Evolutionary conservation across 2,797 vertebrate species (phyloP).

Genomic region (Discoglossus pictus): DNA sequence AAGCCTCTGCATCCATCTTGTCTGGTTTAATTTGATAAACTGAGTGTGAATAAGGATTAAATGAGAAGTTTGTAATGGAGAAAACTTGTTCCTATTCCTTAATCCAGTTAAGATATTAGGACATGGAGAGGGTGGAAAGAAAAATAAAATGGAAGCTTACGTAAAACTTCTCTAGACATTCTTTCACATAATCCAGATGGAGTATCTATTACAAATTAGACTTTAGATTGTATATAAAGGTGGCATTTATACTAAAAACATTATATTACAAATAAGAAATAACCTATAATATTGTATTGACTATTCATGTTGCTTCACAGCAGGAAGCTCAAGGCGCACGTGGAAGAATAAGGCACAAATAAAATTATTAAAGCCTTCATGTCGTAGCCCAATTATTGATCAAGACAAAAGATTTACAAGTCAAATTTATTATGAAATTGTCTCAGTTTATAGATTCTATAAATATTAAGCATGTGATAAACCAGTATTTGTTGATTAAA

Average conservation of each 20-base stretch:
- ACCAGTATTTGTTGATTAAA: too few relatives aligned
- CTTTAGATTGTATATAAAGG: background rate
- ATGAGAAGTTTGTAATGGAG: conserved; percentile 89
- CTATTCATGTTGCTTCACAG: conserved; percentile 27
- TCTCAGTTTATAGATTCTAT: too few relatives aligned
- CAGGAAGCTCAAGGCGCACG: conserved; percentile 29
- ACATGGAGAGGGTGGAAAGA: conserved; percentile 57
- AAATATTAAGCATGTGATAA: too few relatives aligned
- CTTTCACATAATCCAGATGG: too few relatives aligned
- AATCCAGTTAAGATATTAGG: conserved; percentile 71
- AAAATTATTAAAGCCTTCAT: conserved; percentile 8
- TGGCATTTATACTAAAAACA: background rate
- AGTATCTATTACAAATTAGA: too few relatives aligned
- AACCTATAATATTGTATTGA: background rate
- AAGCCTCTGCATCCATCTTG: conserved; percentile 89
- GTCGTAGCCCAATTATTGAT: background rate
- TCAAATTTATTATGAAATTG: too few relatives aligned
- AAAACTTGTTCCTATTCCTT: conserved; percentile 72
- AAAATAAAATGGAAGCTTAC: conserved; percentile 49
- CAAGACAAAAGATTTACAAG: too few relatives aligned
- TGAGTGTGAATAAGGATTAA: conserved; percentile 97
- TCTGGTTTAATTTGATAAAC: conserved; percentile 99
- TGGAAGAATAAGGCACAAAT: background rate
- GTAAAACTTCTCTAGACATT: too few relatives aligned
- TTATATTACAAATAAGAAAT: conserved; percentile 15